Conservation (phyloP, 2,797 vertebrate species). For the Menidia menidia region DNA sequence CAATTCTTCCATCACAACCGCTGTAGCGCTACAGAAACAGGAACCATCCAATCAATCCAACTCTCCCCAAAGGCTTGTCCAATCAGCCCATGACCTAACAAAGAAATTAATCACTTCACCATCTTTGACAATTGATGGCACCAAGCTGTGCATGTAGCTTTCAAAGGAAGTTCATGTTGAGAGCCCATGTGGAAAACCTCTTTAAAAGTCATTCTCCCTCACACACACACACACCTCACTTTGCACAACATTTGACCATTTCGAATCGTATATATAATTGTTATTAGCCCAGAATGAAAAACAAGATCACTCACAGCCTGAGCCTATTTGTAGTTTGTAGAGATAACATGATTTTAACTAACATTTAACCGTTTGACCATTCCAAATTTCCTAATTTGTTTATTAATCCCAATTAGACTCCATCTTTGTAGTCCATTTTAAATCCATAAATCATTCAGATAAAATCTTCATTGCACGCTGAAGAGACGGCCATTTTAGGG, state of each 20-base stretch:
- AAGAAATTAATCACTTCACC: constrained; percentile 76
- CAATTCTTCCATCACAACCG: constrained; percentile 23
- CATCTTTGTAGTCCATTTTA: too few species aligned
- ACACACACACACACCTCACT: constrained; percentile 14
- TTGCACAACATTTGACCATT: constrained; percentile 4
- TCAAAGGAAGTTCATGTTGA: constrained; percentile 42
- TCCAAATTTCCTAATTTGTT: too few species aligned
- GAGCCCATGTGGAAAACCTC: constrained; percentile 21
- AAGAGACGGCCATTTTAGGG: too few species aligned
- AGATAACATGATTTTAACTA: too few species aligned
- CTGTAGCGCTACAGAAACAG: constrained; percentile 59
- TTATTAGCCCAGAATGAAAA: neutral
- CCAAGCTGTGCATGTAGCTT: constrained; percentile 48
- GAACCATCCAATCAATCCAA: constrained; percentile 75
- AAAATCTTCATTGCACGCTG: too few species aligned
- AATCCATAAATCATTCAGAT: too few species aligned
- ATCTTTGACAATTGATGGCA: constrained; percentile 69
- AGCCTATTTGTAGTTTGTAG: too few species aligned
- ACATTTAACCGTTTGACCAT: too few species aligned
- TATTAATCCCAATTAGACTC: too few species aligned
- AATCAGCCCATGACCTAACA: constrained; percentile 73
- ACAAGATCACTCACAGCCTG: neutral
- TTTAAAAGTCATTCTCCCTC: constrained; percentile 5
- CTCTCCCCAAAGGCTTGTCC: constrained; percentile 75
- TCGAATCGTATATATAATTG: constrained; percentile 12